Evolutionary conservation across 2,113 vertebrate genomes (phyloP).

Genomic region (Pitta sordida): DNA sequence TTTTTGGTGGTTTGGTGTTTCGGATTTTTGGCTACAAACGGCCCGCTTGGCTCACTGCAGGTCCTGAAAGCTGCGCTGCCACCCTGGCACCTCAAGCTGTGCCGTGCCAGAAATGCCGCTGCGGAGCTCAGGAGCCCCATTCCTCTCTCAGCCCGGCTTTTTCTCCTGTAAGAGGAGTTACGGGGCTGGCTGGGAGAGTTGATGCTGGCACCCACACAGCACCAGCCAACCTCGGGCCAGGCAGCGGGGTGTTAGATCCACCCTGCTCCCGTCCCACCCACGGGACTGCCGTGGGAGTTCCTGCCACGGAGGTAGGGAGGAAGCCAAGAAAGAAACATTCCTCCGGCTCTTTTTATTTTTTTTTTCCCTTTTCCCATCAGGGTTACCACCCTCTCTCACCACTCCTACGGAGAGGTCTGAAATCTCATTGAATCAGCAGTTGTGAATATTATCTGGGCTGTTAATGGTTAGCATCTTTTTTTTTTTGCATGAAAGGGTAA

Average conservation of each 20-base stretch:
- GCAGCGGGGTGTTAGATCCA: background rate
- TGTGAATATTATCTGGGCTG: conserved; percentile 18
- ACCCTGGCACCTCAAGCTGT: background rate
- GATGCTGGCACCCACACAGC: background rate
- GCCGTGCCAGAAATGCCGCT: background rate
- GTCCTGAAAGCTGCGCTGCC: background rate
- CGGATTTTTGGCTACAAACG: background rate
- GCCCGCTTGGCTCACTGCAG: background rate
- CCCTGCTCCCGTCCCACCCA: background rate
- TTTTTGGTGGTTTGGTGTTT: background rate
- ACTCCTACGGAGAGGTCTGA: background rate
- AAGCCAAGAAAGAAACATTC: conserved; percentile 13
- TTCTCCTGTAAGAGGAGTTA: background rate
- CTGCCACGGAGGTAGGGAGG: background rate
- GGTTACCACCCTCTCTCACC: conserved; percentile 5
- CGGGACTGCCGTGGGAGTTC: background rate
- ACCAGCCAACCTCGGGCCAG: background rate
- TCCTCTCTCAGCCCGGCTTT: background rate
- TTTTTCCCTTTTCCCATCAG: background rate
- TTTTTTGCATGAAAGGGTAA: conserved; percentile 46
- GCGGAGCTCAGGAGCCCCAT: background rate
- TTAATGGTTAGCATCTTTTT: conserved; percentile 55
- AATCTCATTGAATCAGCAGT: conserved; percentile 29
- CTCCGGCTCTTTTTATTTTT: background rate
- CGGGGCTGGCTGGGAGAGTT: background rate